A percentile compares a stretch with the other conserved stretches of the same genome.
Evolutionary conservation across 2,888 invertebrate genomes (phyloP).

Genomic region (Pediacus dermestoides): DNA sequence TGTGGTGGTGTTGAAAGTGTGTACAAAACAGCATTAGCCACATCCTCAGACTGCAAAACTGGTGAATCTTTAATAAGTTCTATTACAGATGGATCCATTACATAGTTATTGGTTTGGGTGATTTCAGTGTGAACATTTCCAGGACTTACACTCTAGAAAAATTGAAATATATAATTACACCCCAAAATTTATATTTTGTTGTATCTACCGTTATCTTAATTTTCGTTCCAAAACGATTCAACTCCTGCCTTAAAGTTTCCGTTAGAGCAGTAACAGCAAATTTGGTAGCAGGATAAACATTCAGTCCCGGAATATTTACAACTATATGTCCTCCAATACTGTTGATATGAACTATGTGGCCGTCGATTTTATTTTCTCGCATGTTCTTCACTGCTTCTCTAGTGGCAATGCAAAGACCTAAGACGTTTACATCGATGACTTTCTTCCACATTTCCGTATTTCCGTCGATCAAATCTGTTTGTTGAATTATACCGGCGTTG

Average conservation of each 20-base stretch:
- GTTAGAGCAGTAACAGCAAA: not conserved
- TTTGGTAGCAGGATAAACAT: constrained; percentile 18
- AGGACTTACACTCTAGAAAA: not conserved
- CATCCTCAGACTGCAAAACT: not conserved
- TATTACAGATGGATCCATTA: not conserved
- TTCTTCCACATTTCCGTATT: constrained; percentile 9
- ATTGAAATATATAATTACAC: not conserved
- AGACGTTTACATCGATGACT: constrained; percentile 9
- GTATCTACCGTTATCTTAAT: constrained; percentile 20
- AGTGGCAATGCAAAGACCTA: constrained; percentile 6
- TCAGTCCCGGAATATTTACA: constrained; percentile 13
- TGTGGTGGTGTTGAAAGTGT: constrained; percentile 6
- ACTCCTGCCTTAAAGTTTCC: not conserved
- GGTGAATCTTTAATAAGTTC: not conserved
- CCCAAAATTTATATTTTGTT: not conserved
- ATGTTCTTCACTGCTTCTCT: constrained; percentile 15
- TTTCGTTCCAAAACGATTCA: not conserved
- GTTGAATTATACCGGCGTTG: constrained; percentile 39
- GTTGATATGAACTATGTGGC: constrained; percentile 20
- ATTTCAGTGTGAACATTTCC: not conserved
- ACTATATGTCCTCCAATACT: constrained; percentile 16
- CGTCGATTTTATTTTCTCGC: constrained; percentile 14
- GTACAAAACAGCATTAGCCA: constrained; percentile 1
- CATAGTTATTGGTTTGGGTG: not conserved
- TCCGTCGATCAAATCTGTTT: constrained; percentile 30